Percentiles rank a stretch among this genome's conserved stretches.
Conservation (phyloP, 2,888 invertebrate species). For the Carcina quercana region DNA sequence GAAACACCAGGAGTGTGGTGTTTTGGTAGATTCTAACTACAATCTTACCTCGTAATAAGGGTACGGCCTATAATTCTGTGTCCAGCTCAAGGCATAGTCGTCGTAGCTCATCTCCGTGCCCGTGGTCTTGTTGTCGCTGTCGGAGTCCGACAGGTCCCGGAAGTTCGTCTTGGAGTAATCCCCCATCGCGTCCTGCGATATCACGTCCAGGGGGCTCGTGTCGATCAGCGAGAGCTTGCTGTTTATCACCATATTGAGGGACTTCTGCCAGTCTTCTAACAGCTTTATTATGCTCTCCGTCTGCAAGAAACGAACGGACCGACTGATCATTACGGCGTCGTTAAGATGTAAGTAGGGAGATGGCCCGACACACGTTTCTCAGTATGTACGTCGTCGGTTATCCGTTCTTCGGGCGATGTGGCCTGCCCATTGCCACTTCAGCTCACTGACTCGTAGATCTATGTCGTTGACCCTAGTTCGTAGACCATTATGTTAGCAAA, state of each 20-base stretch:
- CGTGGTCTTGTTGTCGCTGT: constrained; percentile 38
- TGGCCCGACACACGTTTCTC: no score
- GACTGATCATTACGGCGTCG: no score
- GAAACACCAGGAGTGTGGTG: background rate
- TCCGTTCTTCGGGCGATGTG: no score
- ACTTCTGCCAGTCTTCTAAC: constrained; percentile 58
- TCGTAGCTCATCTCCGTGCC: constrained; percentile 31
- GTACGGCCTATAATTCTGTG: constrained; percentile 33
- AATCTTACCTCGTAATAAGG: constrained; percentile 36
- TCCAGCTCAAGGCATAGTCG: constrained; percentile 41
- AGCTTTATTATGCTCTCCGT: constrained; percentile 51
- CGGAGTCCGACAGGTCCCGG: constrained; percentile 40
- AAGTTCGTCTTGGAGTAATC: constrained; percentile 43
- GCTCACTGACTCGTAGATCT: no score
- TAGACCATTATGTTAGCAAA: no score
- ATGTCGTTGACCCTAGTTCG: no score
- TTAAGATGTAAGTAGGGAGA: no score
- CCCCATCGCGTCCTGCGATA: constrained; percentile 54
- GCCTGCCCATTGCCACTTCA: no score
- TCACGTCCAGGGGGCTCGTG: constrained; percentile 35
- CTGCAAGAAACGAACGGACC: no score
- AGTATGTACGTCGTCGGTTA: no score
- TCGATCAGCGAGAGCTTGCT: constrained; percentile 41
- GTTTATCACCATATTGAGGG: constrained; percentile 49
- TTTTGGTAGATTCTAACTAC: no score